Evolutionary conservation across 2,888 invertebrate genomes (phyloP), one percentile per base, ranked within the genome.

Genomic region (Cosmorhoe ocellata): DNA sequence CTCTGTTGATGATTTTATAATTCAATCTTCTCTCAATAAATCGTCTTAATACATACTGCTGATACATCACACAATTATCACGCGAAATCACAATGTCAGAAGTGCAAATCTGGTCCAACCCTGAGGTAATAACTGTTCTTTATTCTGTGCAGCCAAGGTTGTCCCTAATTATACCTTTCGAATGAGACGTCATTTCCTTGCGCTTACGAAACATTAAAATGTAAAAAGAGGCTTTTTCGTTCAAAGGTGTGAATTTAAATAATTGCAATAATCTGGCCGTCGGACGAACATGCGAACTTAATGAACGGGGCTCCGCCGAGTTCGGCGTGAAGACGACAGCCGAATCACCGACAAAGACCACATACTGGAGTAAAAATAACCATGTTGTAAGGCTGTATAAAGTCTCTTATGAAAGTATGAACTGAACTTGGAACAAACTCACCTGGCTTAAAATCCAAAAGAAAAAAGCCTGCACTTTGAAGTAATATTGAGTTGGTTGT

Each of bases 191-290:
- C 87, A 88, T 86, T 89, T 88, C 85, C 85, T 81, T 76, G 74
- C 83, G 75, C 81, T 89, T 85, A 81, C 86, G 84, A 87, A 88
- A 89, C 81, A 84, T 90, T 87, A 86, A 85, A 73, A 81, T 80
- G 71, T 80, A 81, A 86, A 86, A 88, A 84, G 81, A 81, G 79
- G 77, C 76, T 84, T 88, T 89, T 88, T 86, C 80, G 77, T 82
- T 75, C 83, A 79, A 85, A 90, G 89, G 90, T 89, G 90, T 88
- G 89, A 90, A 89, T 90, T 89, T 90, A 89, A 90, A 90, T 89
- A 89, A 90, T 90, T 89, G 89, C 88, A 89, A 89, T 89, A 88
- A 89, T 89, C 82, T 73, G 60, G 64, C 56, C 70, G 77, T 75
- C 76, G 69, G 79, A 79, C 74, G 71, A 80, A 84, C 89, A 89